Percentiles rank a stretch among this genome's conserved stretches.
Evolutionary conservation across 2,797 vertebrate species (phyloP).

Genomic region (Sebastes iracundus): DNA sequence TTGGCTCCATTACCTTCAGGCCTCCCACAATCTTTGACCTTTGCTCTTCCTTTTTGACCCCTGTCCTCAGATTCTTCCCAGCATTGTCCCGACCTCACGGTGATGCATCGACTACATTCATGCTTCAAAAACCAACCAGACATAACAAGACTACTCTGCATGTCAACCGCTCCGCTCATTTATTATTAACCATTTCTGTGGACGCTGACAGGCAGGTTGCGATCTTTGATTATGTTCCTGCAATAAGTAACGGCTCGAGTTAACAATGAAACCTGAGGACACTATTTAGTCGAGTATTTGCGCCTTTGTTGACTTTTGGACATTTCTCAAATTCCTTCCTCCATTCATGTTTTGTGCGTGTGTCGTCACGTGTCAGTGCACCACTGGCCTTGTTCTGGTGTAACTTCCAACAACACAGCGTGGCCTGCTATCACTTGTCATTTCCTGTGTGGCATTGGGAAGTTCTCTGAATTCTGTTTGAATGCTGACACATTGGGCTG

Average conservation of each 20-base stretch:
- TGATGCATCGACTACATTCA: slow-evolving; percentile 18
- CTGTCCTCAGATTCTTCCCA: slow-evolving; percentile 24
- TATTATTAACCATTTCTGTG: slow-evolving; percentile 38
- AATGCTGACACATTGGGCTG: neutral
- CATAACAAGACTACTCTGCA: slow-evolving; percentile 18
- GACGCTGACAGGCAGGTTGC: neutral
- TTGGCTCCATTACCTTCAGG: slow-evolving; percentile 47
- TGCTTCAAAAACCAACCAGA: slow-evolving; percentile 28
- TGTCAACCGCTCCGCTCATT: slow-evolving; percentile 27
- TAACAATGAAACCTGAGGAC: slow-evolving; percentile 70
- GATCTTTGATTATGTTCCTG: slow-evolving; percentile 36
- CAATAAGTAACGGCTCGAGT: slow-evolving; percentile 68
- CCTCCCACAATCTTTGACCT: slow-evolving; percentile 45
- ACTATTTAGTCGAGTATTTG: slow-evolving; percentile 43
- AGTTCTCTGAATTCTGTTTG: neutral
- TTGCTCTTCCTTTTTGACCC: slow-evolving; percentile 44
- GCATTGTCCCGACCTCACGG: slow-evolving; percentile 25
- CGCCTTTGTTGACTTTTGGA: slow-evolving; percentile 65
- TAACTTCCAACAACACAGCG: slow-evolving; percentile 20
- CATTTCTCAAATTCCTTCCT: slow-evolving; percentile 70
- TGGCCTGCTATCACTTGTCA: neutral
- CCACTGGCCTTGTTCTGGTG: slow-evolving; percentile 39
- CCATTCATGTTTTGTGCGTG: slow-evolving; percentile 62
- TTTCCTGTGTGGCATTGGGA: neutral
- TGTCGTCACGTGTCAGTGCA: slow-evolving; percentile 57